Evolutionary conservation across 2,113 vertebrate genomes (phyloP).

Genomic region (Bagarius yarrelli): DNA sequence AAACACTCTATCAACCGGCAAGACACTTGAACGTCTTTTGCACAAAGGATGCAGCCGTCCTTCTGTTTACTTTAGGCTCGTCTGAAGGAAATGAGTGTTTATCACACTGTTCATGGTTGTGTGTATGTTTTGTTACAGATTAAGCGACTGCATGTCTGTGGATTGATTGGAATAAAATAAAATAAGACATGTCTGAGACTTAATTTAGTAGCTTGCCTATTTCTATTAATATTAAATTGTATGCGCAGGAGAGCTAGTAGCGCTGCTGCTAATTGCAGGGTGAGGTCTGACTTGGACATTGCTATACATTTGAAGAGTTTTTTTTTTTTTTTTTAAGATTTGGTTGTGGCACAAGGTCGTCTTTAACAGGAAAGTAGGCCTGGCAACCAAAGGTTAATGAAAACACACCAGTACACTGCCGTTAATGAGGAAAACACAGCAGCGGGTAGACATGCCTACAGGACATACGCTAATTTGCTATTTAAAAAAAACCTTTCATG

Average conservation of each 20-base stretch:
- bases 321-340: constrained; percentile 35
- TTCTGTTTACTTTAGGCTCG: constrained; percentile 26
- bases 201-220: not conserved
- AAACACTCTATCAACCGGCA: too few relatives aligned
- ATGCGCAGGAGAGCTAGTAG: constrained; percentile 36
- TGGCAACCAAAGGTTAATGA: not conserved
- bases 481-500: not conserved
- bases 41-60: not conserved
- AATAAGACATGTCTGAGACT: constrained; percentile 14
- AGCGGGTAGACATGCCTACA: not conserved
- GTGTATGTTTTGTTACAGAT: constrained; percentile 10
- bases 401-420: not conserved
- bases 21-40: not conserved
- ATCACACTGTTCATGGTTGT: not conserved
- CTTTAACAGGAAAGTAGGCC: not conserved
- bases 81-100: constrained; percentile 38
- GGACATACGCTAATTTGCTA: not conserved
- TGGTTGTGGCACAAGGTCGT: constrained; percentile 11
- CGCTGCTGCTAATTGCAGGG: constrained; percentile 64
- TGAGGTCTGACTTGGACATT: constrained; percentile 60
- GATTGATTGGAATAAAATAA: constrained; percentile 30
- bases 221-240: constrained; percentile 17
- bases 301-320: constrained; percentile 13
- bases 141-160: constrained; percentile 35
- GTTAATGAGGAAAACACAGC: not conserved